These are phyloP conservation scores for Lindbergichthys nudifrons DNA, from an alignment of 2,797 vertebrate genomes.

Conservation along the genomic window DNA sequence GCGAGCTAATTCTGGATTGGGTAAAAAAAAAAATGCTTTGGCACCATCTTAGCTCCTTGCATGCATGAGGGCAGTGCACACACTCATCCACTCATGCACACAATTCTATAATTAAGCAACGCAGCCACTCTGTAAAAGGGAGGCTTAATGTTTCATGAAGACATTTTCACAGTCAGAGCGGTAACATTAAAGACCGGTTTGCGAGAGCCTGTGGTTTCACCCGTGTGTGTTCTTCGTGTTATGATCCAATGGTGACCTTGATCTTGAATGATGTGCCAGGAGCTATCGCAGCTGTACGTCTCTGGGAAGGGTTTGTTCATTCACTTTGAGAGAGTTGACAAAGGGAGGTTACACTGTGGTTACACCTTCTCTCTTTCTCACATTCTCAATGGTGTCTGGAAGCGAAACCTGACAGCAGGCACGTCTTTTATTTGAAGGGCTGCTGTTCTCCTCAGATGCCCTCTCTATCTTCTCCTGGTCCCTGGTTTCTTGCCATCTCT, in stretches of 20 bases:
- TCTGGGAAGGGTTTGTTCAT: constrained; percentile 34
- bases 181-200: constrained; percentile 44
- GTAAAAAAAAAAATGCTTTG: constrained; percentile 23
- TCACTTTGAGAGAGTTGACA: constrained; percentile 48
- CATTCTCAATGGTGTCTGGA: constrained; percentile 10
- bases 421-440: constrained; percentile 41
- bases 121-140: constrained; percentile 45
- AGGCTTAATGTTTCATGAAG: constrained; percentile 74
- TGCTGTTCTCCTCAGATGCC: constrained; percentile 43
- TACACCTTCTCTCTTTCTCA: constrained; percentile 43
- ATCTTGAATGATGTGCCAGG: constrained; percentile 48
- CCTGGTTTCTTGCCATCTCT: background rate
- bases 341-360: constrained; percentile 42
- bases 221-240: constrained; percentile 18
- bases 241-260: constrained; percentile 52
- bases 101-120: constrained; percentile 63
- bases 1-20: constrained; percentile 29
- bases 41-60: constrained; percentile 18
- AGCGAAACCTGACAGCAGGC: constrained; percentile 38
- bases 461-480: constrained; percentile 9
- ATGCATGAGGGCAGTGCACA: constrained; percentile 46
- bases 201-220: constrained; percentile 38
- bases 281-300: constrained; percentile 39
- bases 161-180: constrained; percentile 55
- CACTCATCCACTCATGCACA: constrained; percentile 41